Percentiles rank a stretch among this genome's conserved stretches.
phyloP scores from a whole-genome alignment of 2,797 vertebrate species.

The Pseudocheirus occidentalis region DNA sequence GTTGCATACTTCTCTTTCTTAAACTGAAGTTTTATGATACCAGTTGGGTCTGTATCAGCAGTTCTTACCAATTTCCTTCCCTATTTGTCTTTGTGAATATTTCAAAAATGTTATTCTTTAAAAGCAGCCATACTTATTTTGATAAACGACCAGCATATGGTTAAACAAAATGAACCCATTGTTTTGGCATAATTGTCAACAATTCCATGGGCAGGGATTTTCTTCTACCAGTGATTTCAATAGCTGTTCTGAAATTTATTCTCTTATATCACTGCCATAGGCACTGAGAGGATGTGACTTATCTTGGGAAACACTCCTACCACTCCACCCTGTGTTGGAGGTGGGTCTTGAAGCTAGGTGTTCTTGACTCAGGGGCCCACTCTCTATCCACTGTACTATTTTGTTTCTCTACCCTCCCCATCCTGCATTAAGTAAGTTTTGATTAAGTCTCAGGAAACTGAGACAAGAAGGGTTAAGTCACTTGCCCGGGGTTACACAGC shows the following conservation, averaged over 20 bases:
- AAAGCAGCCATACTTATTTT: not conserved
- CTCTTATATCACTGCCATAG: not conserved
- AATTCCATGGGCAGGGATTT: not conserved
- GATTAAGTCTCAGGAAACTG: not conserved
- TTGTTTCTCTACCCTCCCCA: not conserved
- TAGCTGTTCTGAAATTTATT: not conserved
- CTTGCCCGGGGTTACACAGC: not conserved
- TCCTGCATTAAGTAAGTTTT: not conserved
- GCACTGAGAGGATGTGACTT: not conserved
- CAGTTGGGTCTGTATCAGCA: not conserved
- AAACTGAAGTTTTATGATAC: not conserved
- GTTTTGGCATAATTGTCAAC: not conserved
- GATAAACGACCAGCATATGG: not conserved
- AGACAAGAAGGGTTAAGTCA: not conserved
- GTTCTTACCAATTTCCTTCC: not conserved
- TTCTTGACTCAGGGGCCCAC: not conserved
- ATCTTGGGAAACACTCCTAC: not conserved
- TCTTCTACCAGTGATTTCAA: not conserved
- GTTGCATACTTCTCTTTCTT: not conserved
- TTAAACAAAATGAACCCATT: not conserved
- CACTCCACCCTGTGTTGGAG: not conserved
- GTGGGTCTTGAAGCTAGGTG: not conserved
- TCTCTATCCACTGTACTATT: not conserved
- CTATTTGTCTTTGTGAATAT: not conserved
- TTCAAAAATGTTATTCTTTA: not conserved